Conservation (phyloP, 2,797 vertebrate genomes). For the Chromobotia macracanthus region DNA sequence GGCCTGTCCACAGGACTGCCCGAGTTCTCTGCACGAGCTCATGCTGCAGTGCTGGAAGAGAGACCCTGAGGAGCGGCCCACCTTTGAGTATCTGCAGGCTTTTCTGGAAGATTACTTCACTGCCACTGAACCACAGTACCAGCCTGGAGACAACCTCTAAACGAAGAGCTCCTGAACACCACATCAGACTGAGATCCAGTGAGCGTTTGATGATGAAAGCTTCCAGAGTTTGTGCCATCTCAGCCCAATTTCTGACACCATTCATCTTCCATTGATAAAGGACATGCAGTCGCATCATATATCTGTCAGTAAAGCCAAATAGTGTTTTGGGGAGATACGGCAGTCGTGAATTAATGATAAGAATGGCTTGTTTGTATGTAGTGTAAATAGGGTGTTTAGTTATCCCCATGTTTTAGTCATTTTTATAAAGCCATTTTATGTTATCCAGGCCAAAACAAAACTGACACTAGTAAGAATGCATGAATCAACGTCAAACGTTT, state of each 20-base stretch:
- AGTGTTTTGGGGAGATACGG: constrained; percentile 54
- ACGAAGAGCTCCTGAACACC: constrained; percentile 45
- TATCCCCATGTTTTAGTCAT: constrained; percentile 67
- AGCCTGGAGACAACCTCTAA: constrained; percentile 98
- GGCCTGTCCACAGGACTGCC: constrained; percentile 98
- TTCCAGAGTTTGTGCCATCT: constrained; percentile 57
- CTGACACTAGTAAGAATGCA: constrained; percentile 40
- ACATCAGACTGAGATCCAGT: constrained; percentile 38
- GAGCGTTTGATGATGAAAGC: constrained; percentile 52
- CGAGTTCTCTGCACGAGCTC: constrained; percentile 95
- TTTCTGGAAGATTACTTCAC: constrained; percentile 99
- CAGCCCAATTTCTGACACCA: constrained; percentile 49
- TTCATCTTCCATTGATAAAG: constrained; percentile 57
- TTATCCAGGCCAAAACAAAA: constrained; percentile 35
- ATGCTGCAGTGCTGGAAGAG: constrained; percentile 99
- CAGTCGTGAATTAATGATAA: constrained; percentile 60
- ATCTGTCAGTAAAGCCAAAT: constrained; percentile 54
- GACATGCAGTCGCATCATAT: constrained; percentile 47
- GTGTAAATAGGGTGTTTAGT: constrained; percentile 86
- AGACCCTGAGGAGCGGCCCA: constrained; percentile 96
- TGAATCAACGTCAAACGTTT: constrained; percentile 31
- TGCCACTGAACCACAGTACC: constrained; percentile 98
- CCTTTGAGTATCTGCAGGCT: constrained; percentile 98
- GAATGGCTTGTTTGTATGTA: constrained; percentile 73
- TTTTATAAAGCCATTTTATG: constrained; percentile 59